Evolutionary conservation across 2,797 vertebrate genomes (phyloP).

Genomic region (Malurus leucopterus): DNA sequence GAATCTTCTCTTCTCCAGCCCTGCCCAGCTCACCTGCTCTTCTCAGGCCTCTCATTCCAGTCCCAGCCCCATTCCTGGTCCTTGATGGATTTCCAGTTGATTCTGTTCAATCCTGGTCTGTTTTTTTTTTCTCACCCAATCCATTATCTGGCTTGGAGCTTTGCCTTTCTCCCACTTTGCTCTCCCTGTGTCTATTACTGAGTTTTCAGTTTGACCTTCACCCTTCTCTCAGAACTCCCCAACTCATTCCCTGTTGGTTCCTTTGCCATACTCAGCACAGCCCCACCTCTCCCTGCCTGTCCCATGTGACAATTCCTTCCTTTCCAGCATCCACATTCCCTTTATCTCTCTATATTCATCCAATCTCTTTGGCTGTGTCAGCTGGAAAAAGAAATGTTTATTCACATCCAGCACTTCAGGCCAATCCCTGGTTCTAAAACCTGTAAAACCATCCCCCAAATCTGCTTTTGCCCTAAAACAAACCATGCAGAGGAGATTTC

Average conservation of each 20-base stretch:
- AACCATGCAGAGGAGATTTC: background rate
- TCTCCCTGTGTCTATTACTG: fast-evolving
- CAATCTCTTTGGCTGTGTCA: background rate
- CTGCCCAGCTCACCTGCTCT: background rate
- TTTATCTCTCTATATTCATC: background rate
- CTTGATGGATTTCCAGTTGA: background rate
- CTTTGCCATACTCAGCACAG: background rate
- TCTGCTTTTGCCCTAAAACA: background rate
- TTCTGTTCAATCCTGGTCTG: background rate
- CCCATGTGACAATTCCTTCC: background rate
- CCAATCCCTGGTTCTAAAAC: background rate
- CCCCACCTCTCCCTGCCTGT: background rate
- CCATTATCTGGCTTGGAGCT: background rate
- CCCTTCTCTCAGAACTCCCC: background rate
- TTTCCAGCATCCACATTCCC: background rate
- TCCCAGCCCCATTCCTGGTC: background rate
- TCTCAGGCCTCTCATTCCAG: background rate
- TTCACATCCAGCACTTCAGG: background rate
- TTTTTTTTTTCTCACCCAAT: fast-evolving
- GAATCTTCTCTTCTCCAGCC: background rate
- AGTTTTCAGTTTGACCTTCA: background rate
- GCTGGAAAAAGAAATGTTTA: background rate
- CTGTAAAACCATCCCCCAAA: background rate
- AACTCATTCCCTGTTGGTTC: background rate
- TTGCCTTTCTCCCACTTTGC: background rate